Evolutionary conservation across 2,888 invertebrate genomes (phyloP).

Genomic region (Omphaloscelis lunosa): DNA sequence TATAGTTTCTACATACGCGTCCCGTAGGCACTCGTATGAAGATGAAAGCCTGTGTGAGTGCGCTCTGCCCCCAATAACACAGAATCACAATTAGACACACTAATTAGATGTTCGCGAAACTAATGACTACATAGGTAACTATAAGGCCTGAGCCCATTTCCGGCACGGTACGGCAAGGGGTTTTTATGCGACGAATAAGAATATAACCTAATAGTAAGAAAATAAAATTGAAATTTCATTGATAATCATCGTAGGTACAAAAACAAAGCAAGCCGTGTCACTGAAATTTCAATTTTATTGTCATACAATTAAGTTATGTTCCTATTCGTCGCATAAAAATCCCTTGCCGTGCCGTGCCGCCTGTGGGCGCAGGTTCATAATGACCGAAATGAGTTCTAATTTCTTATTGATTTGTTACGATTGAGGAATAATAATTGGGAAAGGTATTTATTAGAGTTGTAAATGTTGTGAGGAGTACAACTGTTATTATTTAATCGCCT

Average conservation of each 20-base stretch:
- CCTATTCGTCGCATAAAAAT: neutral
- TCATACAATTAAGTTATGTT: too few relatives aligned
- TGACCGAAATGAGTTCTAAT: slow-evolving; percentile 2
- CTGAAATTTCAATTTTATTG: too few relatives aligned
- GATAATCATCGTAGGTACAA: too few relatives aligned
- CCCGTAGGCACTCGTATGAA: slow-evolving; percentile 23
- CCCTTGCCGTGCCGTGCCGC: too few relatives aligned
- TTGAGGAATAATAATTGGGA: neutral
- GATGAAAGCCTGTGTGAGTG: slow-evolving; percentile 35
- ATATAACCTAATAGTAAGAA: neutral
- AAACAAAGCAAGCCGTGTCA: too few relatives aligned
- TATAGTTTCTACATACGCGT: slow-evolving; percentile 18
- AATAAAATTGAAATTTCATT: neutral
- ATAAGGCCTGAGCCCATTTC: neutral
- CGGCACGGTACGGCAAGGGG: neutral
- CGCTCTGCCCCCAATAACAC: slow-evolving; percentile 46
- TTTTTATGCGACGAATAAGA: neutral
- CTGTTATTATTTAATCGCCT: neutral
- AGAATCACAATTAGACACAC: slow-evolving; percentile 55
- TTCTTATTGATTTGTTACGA: slow-evolving; percentile 6
- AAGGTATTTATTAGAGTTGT: neutral
- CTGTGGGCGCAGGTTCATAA: too few relatives aligned
- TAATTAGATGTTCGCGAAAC: slow-evolving; percentile 51
- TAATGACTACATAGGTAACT: slow-evolving; percentile 14
- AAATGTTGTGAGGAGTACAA: neutral